Conservation (phyloP, 2,888 invertebrate genomes). For the Altica lythri region DNA sequence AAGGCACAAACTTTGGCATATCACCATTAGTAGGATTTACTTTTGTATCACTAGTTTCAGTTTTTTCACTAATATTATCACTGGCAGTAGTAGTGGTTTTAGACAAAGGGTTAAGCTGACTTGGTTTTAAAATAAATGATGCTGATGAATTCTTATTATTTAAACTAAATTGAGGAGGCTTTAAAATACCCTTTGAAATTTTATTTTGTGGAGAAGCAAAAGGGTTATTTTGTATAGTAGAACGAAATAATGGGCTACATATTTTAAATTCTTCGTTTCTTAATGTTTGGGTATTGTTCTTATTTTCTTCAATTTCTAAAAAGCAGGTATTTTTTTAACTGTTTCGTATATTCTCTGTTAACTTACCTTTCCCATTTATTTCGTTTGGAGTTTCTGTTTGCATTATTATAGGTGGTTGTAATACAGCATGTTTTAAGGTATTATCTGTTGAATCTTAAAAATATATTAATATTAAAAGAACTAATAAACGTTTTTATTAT, state of each 20-base stretch:
- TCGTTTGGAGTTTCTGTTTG: conserved; percentile 52
- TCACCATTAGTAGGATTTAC: conserved; percentile 48
- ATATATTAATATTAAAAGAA: conserved; percentile 13
- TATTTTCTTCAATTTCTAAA: conserved; percentile 46
- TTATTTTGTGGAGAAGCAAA: conserved; percentile 41
- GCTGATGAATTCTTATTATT: conserved; percentile 39
- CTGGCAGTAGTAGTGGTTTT: conserved; percentile 34
- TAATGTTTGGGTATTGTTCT: conserved; percentile 33
- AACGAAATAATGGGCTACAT: conserved; percentile 41
- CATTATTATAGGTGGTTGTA: conserved; percentile 51
- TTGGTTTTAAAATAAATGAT: conserved; percentile 51
- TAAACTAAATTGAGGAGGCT: conserved; percentile 46
- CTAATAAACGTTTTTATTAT: conserved; percentile 1
- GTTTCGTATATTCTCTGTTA: not conserved
- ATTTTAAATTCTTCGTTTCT: conserved; percentile 43
- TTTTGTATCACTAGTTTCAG: conserved; percentile 42
- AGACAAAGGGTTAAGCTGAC: conserved; percentile 52
- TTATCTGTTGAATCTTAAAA: conserved; percentile 37
- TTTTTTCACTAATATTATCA: conserved; percentile 39
- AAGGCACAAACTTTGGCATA: conserved; percentile 54
- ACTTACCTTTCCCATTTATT: conserved; percentile 48
- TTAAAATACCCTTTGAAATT: conserved; percentile 43
- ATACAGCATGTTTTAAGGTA: conserved; percentile 35
- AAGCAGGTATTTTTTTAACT: conserved; percentile 1
- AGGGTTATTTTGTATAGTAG: conserved; percentile 42